Evolutionary conservation across 2,888 invertebrate genomes (phyloP).

Genomic region (Griposia aprilina): DNA sequence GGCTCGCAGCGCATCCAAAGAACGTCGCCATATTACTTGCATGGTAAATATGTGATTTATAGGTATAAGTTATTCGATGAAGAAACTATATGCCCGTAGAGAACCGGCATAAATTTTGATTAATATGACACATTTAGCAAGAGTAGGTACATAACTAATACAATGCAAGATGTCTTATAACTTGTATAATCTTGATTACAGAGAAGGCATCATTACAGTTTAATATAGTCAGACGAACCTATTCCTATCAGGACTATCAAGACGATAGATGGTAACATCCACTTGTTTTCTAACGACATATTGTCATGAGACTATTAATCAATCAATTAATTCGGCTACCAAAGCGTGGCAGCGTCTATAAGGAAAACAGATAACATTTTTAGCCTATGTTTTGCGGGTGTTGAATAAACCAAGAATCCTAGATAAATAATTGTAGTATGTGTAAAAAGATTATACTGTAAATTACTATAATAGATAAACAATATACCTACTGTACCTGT

Average conservation of each 20-base stretch:
- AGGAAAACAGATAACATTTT: slow-evolving; percentile 21
- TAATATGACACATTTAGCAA: background rate
- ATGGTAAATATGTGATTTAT: slow-evolving; percentile 89
- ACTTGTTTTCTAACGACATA: background rate
- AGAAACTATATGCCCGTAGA: background rate
- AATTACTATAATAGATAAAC: background rate
- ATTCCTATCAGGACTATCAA: background rate
- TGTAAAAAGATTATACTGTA: slow-evolving; percentile 13
- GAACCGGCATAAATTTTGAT: background rate
- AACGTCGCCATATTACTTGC: slow-evolving; percentile 97
- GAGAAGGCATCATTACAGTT: background rate
- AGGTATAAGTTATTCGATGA: background rate
- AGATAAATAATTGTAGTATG: slow-evolving; percentile 14
- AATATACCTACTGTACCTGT: background rate
- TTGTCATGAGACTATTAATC: background rate
- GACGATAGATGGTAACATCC: background rate
- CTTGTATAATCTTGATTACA: background rate
- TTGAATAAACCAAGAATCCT: background rate
- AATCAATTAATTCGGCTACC: slow-evolving; percentile 14
- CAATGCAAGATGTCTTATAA: background rate
- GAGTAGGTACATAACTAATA: background rate
- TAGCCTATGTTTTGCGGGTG: slow-evolving; percentile 31
- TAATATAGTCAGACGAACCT: background rate
- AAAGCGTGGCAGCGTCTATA: background rate
- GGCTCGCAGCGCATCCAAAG: slow-evolving; percentile 95